A percentile compares a stretch with the other conserved stretches of the same genome.
Evolutionary conservation across 2,113 vertebrate species (phyloP).

Genomic region (Conger conger): DNA sequence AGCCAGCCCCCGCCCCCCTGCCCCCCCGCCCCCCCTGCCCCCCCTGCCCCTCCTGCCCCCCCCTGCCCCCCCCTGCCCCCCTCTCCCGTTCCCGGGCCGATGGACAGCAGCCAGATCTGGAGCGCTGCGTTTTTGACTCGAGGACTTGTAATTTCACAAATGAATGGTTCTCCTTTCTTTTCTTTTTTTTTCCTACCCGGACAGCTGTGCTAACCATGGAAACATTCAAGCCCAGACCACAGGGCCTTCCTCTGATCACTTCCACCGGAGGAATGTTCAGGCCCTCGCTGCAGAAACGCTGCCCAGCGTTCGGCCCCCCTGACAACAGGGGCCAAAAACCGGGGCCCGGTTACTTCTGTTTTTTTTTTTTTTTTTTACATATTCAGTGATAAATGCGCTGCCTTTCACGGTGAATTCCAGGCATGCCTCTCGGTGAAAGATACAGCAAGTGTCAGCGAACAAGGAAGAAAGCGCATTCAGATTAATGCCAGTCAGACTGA

Average conservation of each 20-base stretch:
- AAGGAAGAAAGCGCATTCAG: not conserved
- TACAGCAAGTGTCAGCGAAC: not conserved
- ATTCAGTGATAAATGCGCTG: not conserved
- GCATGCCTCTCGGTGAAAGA: not conserved
- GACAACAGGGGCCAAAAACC: not conserved
- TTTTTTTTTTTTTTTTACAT: not conserved
- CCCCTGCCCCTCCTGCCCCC: not conserved
- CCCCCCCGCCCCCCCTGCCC: not conserved
- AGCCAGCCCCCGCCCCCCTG: conserved; percentile 9
- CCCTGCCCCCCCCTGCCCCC: too few species aligned
- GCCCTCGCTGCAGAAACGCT: not conserved
- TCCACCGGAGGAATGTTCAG: conserved; percentile 32
- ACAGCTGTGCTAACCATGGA: conserved; percentile 51
- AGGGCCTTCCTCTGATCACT: conserved; percentile 33
- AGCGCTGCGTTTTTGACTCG: conserved; percentile 37
- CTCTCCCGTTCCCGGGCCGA: not conserved
- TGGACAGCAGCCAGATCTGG: conserved; percentile 38
- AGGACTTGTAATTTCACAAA: conserved; percentile 47
- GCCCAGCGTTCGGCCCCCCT: not conserved
- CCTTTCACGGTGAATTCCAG: not conserved
- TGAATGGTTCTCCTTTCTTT: conserved; percentile 47
- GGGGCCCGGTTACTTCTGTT: not conserved
- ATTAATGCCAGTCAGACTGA: not conserved
- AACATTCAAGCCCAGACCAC: conserved; percentile 43
- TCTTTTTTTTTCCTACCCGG: not conserved